Evolutionary conservation across 2,888 invertebrate species (phyloP).

Genomic region (Callinectes sapidus): DNA sequence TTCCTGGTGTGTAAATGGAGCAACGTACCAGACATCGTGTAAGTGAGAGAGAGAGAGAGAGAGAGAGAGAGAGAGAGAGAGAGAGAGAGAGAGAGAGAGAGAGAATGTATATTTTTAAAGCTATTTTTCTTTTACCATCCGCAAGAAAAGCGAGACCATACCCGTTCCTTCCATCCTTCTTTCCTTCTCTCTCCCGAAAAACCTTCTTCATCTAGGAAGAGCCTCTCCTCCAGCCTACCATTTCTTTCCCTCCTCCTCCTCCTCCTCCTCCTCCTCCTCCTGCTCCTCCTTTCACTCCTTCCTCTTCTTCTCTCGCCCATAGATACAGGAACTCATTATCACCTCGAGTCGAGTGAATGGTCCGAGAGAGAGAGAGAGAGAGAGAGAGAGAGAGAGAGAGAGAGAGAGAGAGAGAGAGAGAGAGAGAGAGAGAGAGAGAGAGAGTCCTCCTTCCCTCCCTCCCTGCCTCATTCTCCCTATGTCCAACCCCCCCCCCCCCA

Average conservation of each 20-base stretch:
- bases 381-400: conserved; percentile 34
- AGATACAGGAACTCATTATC: conserved; percentile 37
- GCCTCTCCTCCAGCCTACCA: background rate
- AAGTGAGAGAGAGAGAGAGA: conserved; percentile 29
- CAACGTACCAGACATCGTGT: background rate
- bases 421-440: conserved; percentile 24
- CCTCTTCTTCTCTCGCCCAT: background rate
- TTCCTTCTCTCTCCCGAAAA: background rate
- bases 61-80: conserved; percentile 18
- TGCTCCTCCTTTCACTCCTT: background rate
- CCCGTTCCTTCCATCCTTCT: background rate
- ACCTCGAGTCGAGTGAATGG: conserved; percentile 19
- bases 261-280: background rate
- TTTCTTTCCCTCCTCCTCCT: background rate
- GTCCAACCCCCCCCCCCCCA: background rate
- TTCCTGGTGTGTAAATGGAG: background rate
- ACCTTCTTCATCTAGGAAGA: background rate
- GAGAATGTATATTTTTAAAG: background rate
- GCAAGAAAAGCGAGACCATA: background rate
- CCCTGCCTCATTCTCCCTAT: background rate
- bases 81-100: background rate
- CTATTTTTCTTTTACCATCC: background rate
- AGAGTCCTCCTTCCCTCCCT: background rate
- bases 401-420: conserved; percentile 37
- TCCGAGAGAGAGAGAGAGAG: conserved; percentile 11